phyloP scores from a whole-genome alignment of 2,888 invertebrate genomes.

The Phymatocera aterrima region DNA sequence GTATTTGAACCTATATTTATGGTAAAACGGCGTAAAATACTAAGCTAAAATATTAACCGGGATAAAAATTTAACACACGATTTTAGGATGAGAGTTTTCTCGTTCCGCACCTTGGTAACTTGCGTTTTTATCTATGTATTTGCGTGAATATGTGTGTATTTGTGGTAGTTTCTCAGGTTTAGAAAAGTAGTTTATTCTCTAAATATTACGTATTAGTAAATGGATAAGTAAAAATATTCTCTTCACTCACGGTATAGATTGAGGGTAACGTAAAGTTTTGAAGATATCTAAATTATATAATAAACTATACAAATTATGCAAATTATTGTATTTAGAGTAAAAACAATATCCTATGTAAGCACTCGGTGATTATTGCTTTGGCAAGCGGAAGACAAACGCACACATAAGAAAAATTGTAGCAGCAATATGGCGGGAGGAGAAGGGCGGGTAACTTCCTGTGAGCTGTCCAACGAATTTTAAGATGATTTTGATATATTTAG shows the following conservation, averaged over 20 bases:
- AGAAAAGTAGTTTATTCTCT: no score
- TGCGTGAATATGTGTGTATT: neutral
- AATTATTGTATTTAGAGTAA: neutral
- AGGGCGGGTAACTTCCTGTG: slow-evolving; percentile 65
- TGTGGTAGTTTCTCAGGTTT: no score
- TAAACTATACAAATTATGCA: slow-evolving; percentile 6
- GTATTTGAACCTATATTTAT: neutral
- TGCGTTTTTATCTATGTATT: no score
- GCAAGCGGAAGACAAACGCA: slow-evolving; percentile 59
- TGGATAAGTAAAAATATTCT: neutral
- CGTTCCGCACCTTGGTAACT: slow-evolving; percentile 5
- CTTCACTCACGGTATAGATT: neutral
- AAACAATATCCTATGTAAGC: slow-evolving; percentile 42
- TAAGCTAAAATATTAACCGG: neutral
- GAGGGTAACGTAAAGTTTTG: neutral
- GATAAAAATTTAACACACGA: no score
- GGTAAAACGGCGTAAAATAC: neutral
- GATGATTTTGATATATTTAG: neutral
- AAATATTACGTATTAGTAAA: neutral
- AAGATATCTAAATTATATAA: neutral
- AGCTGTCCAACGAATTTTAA: no score
- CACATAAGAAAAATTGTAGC: slow-evolving; percentile 7
- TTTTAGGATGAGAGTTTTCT: neutral
- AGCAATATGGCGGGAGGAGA: slow-evolving; percentile 60
- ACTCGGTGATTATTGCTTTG: slow-evolving; percentile 49